Conservation (phyloP, 2,797 vertebrate species). For the Borostomias antarcticus region DNA sequence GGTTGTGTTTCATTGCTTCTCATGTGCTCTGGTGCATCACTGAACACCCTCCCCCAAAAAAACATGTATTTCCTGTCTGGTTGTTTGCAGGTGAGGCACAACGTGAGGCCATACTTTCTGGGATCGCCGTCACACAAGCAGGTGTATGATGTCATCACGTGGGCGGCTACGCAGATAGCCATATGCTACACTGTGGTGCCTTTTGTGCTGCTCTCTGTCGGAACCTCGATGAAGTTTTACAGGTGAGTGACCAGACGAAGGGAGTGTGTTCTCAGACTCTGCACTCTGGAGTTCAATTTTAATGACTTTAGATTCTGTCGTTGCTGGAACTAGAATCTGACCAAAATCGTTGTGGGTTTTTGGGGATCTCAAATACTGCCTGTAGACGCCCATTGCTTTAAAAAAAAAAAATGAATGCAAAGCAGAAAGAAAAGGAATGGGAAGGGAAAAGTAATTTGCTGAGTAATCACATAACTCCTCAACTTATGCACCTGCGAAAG, state of each 20-base stretch:
- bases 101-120: conserved; percentile 86
- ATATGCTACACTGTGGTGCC: conserved; percentile 95
- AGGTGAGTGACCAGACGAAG: conserved; percentile 72
- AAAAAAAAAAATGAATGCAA: too few relatives aligned
- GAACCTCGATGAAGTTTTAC: conserved; percentile 88
- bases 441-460: too few relatives aligned
- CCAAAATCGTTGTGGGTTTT: too few relatives aligned
- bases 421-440: too few relatives aligned
- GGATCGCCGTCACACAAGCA: conserved; percentile 80
- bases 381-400: too few relatives aligned
- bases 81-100: conserved; percentile 85
- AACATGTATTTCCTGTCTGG: background rate
- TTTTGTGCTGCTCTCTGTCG: conserved; percentile 90
- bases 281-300: background rate
- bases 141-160: conserved; percentile 87
- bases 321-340: background rate
- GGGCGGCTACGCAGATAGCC: conserved; percentile 87
- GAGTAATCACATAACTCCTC: too few relatives aligned
- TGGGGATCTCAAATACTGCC: too few relatives aligned
- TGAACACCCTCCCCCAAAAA: too few relatives aligned
- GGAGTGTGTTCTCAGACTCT: background rate
- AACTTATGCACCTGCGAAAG: too few relatives aligned
- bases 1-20: background rate
- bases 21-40: background rate
- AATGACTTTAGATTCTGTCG: background rate